phyloP scores from a whole-genome alignment of 53 echinoderm and acorn worm species.

The Apostichopus leukothele region DNA sequence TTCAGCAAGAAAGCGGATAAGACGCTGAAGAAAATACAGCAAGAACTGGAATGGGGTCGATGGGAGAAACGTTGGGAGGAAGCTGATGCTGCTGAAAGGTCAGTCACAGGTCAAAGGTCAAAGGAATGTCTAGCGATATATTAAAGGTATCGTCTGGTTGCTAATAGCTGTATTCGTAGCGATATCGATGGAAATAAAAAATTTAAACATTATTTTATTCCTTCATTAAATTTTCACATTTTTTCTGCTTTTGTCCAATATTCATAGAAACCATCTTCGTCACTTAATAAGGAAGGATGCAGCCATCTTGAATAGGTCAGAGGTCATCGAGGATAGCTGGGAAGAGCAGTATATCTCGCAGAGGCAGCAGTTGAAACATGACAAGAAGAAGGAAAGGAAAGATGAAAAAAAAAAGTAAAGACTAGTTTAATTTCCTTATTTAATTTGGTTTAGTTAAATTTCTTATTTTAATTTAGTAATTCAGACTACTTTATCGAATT shows the following conservation, averaged over 20 bases:
- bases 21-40: conserved; percentile 56
- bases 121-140: too few relatives aligned
- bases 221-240: too few relatives aligned
- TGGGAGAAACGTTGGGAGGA: conserved; percentile 57
- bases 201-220: too few relatives aligned
- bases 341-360: conserved; percentile 73
- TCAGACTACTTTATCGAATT: too few relatives aligned
- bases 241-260: too few relatives aligned
- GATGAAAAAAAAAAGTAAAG: conserved; percentile 65
- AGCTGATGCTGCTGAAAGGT: conserved; percentile 56
- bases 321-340: conserved; percentile 69
- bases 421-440: too few relatives aligned
- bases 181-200: too few relatives aligned
- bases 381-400: conserved; percentile 67
- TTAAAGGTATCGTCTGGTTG: too few relatives aligned
- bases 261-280: conserved; percentile 53
- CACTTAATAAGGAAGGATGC: conserved; percentile 67
- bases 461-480: too few relatives aligned
- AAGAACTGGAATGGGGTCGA: conserved; percentile 56
- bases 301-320: conserved; percentile 63
- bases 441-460: too few relatives aligned
- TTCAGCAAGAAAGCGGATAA: conserved; percentile 61
- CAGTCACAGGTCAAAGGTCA: conserved; percentile 9
- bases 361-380: conserved; percentile 64
- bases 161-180: too few relatives aligned